These are phyloP conservation scores for Macquaria australasica DNA, from an alignment of 2,113 vertebrate genomes.

Conservation along the genomic window DNA sequence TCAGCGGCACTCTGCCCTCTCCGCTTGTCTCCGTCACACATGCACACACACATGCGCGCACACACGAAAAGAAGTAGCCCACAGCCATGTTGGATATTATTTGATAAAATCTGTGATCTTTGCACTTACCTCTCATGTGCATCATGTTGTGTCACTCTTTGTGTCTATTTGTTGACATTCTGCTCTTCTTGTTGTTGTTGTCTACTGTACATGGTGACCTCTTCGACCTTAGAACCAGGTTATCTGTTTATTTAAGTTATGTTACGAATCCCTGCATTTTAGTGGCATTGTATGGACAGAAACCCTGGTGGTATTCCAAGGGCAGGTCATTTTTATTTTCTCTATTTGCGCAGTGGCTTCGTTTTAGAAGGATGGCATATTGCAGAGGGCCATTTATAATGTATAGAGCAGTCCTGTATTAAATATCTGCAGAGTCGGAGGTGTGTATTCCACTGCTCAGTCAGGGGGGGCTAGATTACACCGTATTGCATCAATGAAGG, in stretches of 20 bases:
- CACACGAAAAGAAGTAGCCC: constrained; percentile 47
- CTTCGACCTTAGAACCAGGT: constrained; percentile 29
- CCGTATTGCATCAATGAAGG: constrained; percentile 67
- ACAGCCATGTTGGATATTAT: constrained; percentile 48
- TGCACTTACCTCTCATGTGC: constrained; percentile 24
- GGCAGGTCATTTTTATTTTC: constrained; percentile 63
- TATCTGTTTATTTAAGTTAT: background rate
- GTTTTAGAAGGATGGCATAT: constrained; percentile 56
- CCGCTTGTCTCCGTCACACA: constrained; percentile 55
- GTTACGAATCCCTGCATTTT: background rate
- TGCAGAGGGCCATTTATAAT: constrained; percentile 75
- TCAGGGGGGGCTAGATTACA: constrained; percentile 63
- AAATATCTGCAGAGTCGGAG: constrained; percentile 76
- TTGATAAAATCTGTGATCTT: constrained; percentile 35
- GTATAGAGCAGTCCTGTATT: constrained; percentile 75
- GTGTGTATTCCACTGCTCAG: constrained; percentile 58
- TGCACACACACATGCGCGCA: constrained; percentile 8
- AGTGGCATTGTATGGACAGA: constrained; percentile 6
- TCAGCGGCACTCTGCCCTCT: constrained; percentile 73
- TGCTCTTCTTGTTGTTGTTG: background rate
- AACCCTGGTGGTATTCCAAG: constrained; percentile 49
- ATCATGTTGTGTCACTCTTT: constrained; percentile 10
- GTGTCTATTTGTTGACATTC: constrained; percentile 6
- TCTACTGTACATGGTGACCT: background rate
- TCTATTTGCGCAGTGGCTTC: constrained; percentile 53